These are phyloP conservation scores for Cebidichthys violaceus DNA, from an alignment of 2,113 vertebrate species.

Conservation along the genomic window DNA sequence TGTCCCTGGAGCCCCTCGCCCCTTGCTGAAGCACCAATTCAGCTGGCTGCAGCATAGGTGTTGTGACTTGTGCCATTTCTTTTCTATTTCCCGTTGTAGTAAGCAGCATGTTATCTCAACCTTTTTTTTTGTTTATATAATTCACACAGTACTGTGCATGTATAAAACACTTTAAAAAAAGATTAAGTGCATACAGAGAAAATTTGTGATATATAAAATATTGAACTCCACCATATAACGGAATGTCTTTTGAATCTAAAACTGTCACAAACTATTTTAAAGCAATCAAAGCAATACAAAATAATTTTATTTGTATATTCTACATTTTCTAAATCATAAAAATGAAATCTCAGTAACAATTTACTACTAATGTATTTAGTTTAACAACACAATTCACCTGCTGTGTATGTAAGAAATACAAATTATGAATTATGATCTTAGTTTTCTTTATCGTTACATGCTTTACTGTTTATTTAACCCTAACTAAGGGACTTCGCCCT, in stretches of 20 bases:
- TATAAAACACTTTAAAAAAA: background rate
- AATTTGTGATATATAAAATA: background rate
- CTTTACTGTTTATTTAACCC: constrained; percentile 40
- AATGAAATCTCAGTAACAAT: background rate
- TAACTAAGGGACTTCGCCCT: constrained; percentile 25
- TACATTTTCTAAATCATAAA: background rate
- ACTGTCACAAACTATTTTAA: constrained; percentile 5
- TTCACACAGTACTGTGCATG: background rate
- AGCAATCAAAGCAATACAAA: constrained; percentile 10
- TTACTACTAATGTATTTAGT: background rate
- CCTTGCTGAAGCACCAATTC: constrained; percentile 66
- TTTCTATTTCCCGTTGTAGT: constrained; percentile 40
- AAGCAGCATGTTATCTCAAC: constrained; percentile 44
- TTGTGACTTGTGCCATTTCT: constrained; percentile 65
- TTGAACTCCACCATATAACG: background rate
- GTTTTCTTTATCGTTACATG: constrained; percentile 34
- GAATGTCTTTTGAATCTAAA: background rate
- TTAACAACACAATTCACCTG: background rate
- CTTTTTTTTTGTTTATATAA: too few relatives aligned
- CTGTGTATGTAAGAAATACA: background rate
- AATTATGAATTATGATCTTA: background rate
- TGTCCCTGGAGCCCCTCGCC: constrained; percentile 71
- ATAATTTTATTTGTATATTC: background rate
- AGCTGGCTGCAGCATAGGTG: constrained; percentile 67
- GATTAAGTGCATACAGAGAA: background rate